A percentile compares a stretch with the other conserved stretches of the same genome.
Evolutionary conservation across 2,888 invertebrate species (phyloP).

Genomic region (Heliothis peltigera): DNA sequence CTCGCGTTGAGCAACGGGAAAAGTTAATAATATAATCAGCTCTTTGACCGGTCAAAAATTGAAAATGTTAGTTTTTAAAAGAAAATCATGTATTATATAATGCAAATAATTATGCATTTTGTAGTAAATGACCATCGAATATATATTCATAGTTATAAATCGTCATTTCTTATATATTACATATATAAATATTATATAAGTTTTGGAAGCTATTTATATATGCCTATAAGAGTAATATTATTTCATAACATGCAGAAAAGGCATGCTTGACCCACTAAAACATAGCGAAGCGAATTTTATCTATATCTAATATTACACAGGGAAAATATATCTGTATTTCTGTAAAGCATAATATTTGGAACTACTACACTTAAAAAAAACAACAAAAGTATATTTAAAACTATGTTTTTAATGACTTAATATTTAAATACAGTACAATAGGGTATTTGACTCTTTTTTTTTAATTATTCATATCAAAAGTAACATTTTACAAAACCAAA

Average conservation of each 20-base stretch:
- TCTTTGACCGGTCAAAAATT: slow-evolving; percentile 16
- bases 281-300: slow-evolving; percentile 25
- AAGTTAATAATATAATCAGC: slow-evolving; percentile 4
- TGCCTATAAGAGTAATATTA: slow-evolving; percentile 7
- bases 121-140: neutral
- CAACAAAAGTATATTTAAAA: no score
- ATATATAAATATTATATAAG: slow-evolving; percentile 25
- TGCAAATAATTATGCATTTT: neutral
- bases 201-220: slow-evolving; percentile 30
- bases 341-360: no score
- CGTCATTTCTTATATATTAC: no score
- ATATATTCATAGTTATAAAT: no score
- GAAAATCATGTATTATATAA: neutral
- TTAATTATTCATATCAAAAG: no score
- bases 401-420: no score
- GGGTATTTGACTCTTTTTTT: no score
- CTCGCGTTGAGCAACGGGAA: slow-evolving; percentile 33
- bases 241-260: slow-evolving; percentile 24
- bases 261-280: slow-evolving; percentile 16
- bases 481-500: no score
- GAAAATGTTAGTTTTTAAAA: slow-evolving; percentile 1
- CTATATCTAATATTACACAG: neutral
- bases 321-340: no score
- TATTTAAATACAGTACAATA: no score
- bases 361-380: no score